These are phyloP conservation scores for Salvelinus fontinalis DNA, from an alignment of 2,113 vertebrate species.

Conservation along the genomic window DNA sequence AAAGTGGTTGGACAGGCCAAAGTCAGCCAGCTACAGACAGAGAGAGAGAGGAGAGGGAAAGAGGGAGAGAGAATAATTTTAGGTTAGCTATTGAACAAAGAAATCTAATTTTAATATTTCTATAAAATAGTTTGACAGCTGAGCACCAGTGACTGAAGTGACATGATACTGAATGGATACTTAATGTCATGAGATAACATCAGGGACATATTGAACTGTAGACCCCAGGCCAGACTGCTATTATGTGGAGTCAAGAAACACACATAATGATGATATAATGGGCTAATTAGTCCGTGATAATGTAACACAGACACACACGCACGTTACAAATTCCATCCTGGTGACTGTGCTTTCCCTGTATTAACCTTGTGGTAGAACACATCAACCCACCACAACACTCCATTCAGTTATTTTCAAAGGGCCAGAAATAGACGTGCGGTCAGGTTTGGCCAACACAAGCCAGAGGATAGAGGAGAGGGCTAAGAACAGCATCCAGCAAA, in stretches of 20 bases:
- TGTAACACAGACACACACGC: neutral
- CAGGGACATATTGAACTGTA: neutral
- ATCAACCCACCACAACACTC: constrained; percentile 28
- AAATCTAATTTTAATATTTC: too few species aligned
- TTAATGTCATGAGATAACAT: neutral
- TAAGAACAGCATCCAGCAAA: constrained; percentile 54
- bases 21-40: constrained; percentile 74
- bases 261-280: neutral
- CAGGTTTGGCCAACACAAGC: constrained; percentile 38
- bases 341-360: constrained; percentile 6
- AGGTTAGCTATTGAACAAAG: too few species aligned
- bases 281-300: neutral
- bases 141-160: neutral
- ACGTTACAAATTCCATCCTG: constrained; percentile 38
- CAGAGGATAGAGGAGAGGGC: constrained; percentile 36
- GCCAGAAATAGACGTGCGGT: constrained; percentile 41
- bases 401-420: constrained; percentile 2
- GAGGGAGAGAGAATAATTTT: neutral
- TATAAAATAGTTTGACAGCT: too few species aligned
- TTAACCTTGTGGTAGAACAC: constrained; percentile 34
- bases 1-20: constrained; percentile 79
- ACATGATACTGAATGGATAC: too few species aligned
- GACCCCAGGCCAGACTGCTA: neutral
- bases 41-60: neutral
- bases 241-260: neutral